Evolutionary conservation across 2,797 vertebrate genomes (phyloP).

Genomic region (Rhinichthys osculus): DNA sequence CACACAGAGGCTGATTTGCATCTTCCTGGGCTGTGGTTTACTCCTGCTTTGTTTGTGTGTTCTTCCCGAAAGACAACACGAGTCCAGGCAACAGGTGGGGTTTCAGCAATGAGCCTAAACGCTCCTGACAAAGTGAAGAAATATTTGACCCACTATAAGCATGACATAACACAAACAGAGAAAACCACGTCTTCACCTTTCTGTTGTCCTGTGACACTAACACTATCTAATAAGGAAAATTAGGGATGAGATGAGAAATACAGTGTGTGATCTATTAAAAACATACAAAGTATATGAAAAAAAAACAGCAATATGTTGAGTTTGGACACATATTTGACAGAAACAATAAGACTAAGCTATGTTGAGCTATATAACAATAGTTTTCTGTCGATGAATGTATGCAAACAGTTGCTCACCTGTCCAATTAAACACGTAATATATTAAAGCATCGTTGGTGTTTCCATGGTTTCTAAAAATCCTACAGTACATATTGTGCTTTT

Average conservation of each 20-base stretch:
- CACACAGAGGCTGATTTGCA: slow-evolving; percentile 23
- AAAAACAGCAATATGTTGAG: no score
- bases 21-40: slow-evolving; percentile 45
- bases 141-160: slow-evolving; percentile 45
- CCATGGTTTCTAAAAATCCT: neutral
- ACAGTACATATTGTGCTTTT: neutral
- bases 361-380: no score
- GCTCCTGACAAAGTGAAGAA: slow-evolving; percentile 57
- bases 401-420: neutral
- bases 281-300: no score
- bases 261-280: slow-evolving; percentile 1
- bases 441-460: neutral
- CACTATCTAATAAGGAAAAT: neutral
- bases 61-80: slow-evolving; percentile 23
- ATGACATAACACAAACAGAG: neutral
- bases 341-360: no score
- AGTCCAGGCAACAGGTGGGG: slow-evolving; percentile 56
- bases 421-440: neutral
- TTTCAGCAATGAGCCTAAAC: neutral
- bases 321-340: no score
- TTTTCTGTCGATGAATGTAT: neutral
- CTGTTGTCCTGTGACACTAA: neutral
- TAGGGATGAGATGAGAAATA: neutral
- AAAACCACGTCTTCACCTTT: neutral
- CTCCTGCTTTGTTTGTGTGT: slow-evolving; percentile 32